Percentiles rank a stretch among this genome's conserved stretches.
Conservation (phyloP, 2,888 invertebrate genomes). For the Linyphia triangularis region DNA sequence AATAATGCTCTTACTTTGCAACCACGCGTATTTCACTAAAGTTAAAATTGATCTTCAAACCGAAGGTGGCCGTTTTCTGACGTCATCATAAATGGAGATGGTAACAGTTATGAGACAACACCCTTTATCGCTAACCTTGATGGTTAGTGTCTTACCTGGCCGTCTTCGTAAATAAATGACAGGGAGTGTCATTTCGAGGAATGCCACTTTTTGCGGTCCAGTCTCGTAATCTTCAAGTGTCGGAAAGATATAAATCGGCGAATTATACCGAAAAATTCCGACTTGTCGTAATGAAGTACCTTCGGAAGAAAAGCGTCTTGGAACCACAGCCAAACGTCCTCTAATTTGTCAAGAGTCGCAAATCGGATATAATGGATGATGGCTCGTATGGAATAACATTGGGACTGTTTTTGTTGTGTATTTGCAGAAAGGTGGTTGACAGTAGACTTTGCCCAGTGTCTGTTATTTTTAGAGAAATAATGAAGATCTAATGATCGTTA, state of each 20-base stretch:
- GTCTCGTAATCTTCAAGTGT: not conserved
- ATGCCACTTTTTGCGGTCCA: not conserved
- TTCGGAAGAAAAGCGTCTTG: too few relatives aligned
- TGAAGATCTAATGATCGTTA: not conserved
- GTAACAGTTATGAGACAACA: too few relatives aligned
- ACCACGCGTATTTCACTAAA: too few relatives aligned
- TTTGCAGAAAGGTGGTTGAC: not conserved
- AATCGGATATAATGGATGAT: not conserved
- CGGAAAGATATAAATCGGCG: not conserved
- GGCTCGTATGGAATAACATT: not conserved
- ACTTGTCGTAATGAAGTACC: not conserved
- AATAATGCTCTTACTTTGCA: too few relatives aligned
- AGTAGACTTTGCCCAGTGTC: not conserved
- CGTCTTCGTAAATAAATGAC: not conserved
- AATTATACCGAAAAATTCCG: not conserved
- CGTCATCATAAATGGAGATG: too few relatives aligned
- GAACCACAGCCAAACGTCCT: not conserved
- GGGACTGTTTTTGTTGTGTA: not conserved
- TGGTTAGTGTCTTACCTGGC: slow-evolving; percentile 3
- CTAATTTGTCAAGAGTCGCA: not conserved
- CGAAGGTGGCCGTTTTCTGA: too few relatives aligned
- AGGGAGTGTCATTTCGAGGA: not conserved
- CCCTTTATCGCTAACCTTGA: too few relatives aligned
- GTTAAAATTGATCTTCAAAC: too few relatives aligned
- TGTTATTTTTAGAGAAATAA: not conserved